Base-by-base conservation (phyloP, 2,888 invertebrate genomes). In the Masnerella sp. region DNA sequence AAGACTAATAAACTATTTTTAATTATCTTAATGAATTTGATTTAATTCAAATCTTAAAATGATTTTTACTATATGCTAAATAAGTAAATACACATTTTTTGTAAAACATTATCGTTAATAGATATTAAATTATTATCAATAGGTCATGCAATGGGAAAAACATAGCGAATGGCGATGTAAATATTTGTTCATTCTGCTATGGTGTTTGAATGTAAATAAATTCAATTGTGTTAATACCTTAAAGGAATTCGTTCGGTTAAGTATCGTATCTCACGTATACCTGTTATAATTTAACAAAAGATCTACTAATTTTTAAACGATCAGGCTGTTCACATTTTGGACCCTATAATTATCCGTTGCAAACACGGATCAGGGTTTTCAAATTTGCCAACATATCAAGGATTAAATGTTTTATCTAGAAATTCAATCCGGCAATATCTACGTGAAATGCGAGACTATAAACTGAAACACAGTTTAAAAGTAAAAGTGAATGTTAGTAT, bases 211-310 rank as follows among this genome's bases (percentile, higher is more conserved):
- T 22, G 14, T 30, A 18, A 38, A 32, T 20, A 15, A 61, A 12
- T 17, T 36, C 17, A 36, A 54, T 54, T 15, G 34, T 54, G 28
- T 25, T 64, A 54, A 8, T 64, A 54, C 45, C 54, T 45, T 25
- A 1, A 1, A 54, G 14, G 30, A 25, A 15, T n/a, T 38, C 40
- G 43, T 52, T 52, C 52, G 34, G 34, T 18, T 18, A 52, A 64
- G 52, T 45, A 54, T 65, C 45, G 54, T 45, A 65, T 65, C 64
- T 65, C 47, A 65, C 40, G 56, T 56, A 65, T 36, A n/a, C 30
- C 22, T 32, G 47, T 11, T 34, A 40, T 40, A 47, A 47, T 40
- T 47, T 20, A 54, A 56, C 32, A 28, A 49, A 56, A 40, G 5
- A 2, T 14, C 12, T 18, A 30, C n/a, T n/a, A n/a, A n/a, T n/a